Percentiles rank a stretch among this genome's conserved stretches.
phyloP scores from a whole-genome alignment of 2,888 invertebrate species.

The Malthinus seriepunctatus region DNA sequence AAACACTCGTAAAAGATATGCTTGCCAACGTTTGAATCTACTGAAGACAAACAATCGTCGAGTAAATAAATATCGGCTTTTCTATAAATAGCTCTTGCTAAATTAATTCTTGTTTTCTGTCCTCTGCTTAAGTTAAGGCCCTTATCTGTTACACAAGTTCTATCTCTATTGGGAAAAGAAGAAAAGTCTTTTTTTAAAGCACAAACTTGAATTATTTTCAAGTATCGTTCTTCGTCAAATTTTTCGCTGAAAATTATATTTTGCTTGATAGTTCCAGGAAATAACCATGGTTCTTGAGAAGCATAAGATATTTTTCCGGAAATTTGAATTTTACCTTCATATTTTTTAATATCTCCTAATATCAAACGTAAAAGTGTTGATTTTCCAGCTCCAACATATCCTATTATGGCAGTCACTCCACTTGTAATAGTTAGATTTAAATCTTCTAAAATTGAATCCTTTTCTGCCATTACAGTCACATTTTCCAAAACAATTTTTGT shows the following conservation, averaged over 20 bases:
- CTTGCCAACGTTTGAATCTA: constrained; percentile 72
- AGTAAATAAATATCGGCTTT: constrained; percentile 74
- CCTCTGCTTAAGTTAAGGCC: constrained; percentile 79
- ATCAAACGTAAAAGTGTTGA: constrained; percentile 57
- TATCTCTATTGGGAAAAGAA: constrained; percentile 71
- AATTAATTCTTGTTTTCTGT: constrained; percentile 75
- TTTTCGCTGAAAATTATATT: constrained; percentile 75
- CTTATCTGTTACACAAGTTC: constrained; percentile 75
- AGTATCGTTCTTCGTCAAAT: constrained; percentile 59
- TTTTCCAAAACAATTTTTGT: constrained; percentile 51
- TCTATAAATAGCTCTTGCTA: constrained; percentile 73
- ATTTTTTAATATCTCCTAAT: constrained; percentile 70
- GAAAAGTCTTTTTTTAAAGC: constrained; percentile 68
- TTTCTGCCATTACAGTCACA: constrained; percentile 63
- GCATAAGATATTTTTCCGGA: constrained; percentile 62
- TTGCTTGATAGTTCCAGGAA: constrained; percentile 64
- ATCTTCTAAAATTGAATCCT: constrained; percentile 44
- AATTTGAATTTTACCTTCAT: constrained; percentile 64
- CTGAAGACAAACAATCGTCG: constrained; percentile 78
- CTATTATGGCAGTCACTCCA: constrained; percentile 59
- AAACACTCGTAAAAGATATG: constrained; percentile 73
- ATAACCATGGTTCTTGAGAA: constrained; percentile 64
- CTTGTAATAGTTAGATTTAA: constrained; percentile 51
- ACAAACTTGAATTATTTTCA: constrained; percentile 63
- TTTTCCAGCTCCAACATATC: constrained; percentile 67